Evolutionary conservation across 2,888 invertebrate genomes (phyloP), one percentile per base, ranked within the genome.

Genomic region (Phorcus lineatus): DNA sequence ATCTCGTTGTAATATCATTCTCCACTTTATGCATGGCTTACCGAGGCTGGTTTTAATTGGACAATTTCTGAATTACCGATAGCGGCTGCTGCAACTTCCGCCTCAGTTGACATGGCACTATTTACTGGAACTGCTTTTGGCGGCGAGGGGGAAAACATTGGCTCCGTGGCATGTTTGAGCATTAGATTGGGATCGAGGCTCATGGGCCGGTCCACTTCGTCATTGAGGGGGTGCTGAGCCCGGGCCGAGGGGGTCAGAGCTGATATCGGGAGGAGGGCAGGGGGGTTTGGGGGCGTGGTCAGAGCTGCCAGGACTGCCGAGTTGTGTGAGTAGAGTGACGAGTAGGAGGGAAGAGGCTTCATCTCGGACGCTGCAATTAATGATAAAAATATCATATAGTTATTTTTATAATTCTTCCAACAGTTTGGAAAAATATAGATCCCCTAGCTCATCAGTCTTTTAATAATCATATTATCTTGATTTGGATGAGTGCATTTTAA

Each of bases 91-190:
- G 36, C n/a, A 19, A 55, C 19, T 55, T 76, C 76, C 36, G 55
- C 36, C 24, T 76, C 76, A 1, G 53, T 28, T 76, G 54, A 55
- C 22, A 76, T 31, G 36, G n/a, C 55, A 22, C 76, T 55, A 40
- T 75, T 80, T 0, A 86, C 86, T 0, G 86, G 86, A 24, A 85
- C 79, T 4, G 86, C 86, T 75, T 86, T 86, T 11, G 86, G 86
- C 13, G 86, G 85, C 11, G 85, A 84, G 4, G 86, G 86, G 6
- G 85, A 81, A 54, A 83, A 85, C 76, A 81, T 75, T 13, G 83
- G 81, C 74, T 85, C 85, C 17, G 81, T 79, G 54, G 31, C 31
- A 28, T 53, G 54, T 78, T 85, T 85, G 66, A 85, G 52, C 70
- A 84, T 62, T 54, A 85, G 79, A 52, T 53, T 80, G 47, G 80